Evolutionary conservation across 2,888 invertebrate genomes (phyloP).

Genomic region (Drosophila melanosoma): DNA sequence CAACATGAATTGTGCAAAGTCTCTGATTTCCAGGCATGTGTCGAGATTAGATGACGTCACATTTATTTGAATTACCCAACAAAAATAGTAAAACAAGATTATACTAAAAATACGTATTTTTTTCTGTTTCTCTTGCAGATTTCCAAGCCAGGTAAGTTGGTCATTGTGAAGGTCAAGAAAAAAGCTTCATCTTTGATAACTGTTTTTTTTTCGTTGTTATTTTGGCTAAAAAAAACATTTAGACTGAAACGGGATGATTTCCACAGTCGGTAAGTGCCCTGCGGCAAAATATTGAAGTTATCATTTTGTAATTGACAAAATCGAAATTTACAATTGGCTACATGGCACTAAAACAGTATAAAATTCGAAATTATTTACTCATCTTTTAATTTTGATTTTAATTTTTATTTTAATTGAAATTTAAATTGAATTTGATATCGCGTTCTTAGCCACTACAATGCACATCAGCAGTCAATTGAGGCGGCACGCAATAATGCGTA

Average conservation of each 20-base stretch:
- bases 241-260: constrained; percentile 65
- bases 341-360: constrained; percentile 62
- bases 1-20: constrained; percentile 60
- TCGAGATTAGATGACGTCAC: constrained; percentile 22
- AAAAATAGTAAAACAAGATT: not conserved
- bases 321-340: constrained; percentile 74
- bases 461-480: constrained; percentile 83
- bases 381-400: too few species aligned
- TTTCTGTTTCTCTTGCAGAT: constrained; percentile 43
- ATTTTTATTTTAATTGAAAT: too few species aligned
- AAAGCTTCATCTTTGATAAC: constrained; percentile 16
- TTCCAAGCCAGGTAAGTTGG: constrained; percentile 63
- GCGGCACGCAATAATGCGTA: constrained; percentile 76
- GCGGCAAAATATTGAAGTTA: constrained; percentile 64
- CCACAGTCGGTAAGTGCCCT: constrained; percentile 81
- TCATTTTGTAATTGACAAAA: constrained; percentile 60
- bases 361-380: constrained; percentile 11
- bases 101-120: not conserved
- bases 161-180: not conserved
- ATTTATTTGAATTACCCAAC: constrained; percentile 11
- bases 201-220: not conserved
- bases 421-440: not conserved
- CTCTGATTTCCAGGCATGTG: constrained; percentile 27
- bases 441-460: constrained; percentile 77
- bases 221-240: not conserved